These are phyloP conservation scores for Drosophila ogumai DNA, from an alignment of 1,140 invertebrate species.

Conservation along the genomic window DNA sequence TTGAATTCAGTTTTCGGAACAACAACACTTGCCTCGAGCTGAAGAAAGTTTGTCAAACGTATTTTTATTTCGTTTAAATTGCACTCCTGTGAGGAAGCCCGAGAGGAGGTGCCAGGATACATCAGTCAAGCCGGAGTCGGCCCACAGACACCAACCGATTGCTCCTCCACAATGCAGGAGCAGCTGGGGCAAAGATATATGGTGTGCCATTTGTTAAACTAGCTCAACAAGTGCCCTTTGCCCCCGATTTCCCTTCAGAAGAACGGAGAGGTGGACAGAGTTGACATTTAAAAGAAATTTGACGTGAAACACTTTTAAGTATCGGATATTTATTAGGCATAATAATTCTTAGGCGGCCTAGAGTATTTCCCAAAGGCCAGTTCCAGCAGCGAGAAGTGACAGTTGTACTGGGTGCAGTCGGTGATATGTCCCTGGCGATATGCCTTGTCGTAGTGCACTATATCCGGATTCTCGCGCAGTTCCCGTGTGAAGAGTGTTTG, in stretches of 20 bases:
- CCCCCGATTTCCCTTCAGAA: not conserved
- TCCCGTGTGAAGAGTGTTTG: constrained; percentile 87
- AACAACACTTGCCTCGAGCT: constrained; percentile 6
- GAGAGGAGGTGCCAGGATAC: constrained; percentile 32
- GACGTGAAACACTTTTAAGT: constrained; percentile 54
- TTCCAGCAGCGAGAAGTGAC: constrained; percentile 90
- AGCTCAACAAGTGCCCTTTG: constrained; percentile 59
- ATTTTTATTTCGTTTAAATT: constrained; percentile 71
- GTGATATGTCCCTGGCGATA: constrained; percentile 85
- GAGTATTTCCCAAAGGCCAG: constrained; percentile 90
- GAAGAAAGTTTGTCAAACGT: constrained; percentile 54
- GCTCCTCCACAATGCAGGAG: constrained; percentile 7
- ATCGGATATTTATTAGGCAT: constrained; percentile 68
- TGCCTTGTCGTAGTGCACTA: constrained; percentile 88
- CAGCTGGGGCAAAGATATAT: constrained; percentile 58
- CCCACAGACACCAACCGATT: constrained; percentile 33
- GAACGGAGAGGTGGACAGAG: constrained; percentile 27
- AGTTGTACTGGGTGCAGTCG: constrained; percentile 88
- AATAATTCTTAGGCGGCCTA: constrained; percentile 72
- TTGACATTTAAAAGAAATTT: constrained; percentile 60
- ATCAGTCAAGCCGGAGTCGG: constrained; percentile 54
- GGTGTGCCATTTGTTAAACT: constrained; percentile 67
- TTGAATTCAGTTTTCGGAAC: constrained; percentile 61
- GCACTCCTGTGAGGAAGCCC: constrained; percentile 27
- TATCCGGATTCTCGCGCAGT: constrained; percentile 88